Conservation (phyloP, 2,888 invertebrate genomes). For the Sympetrum striolatum region DNA sequence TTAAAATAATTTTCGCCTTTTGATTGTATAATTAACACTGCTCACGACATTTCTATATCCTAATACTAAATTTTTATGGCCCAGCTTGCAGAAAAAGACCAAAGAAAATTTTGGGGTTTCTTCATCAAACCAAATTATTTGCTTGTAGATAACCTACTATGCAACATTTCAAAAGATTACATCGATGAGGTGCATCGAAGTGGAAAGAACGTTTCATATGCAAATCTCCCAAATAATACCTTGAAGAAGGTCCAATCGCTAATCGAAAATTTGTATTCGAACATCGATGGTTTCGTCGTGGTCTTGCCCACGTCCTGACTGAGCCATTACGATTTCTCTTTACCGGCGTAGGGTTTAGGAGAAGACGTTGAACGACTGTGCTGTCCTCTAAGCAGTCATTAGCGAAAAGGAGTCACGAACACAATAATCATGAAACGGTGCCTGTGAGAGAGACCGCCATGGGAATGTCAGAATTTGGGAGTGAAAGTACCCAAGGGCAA, state of each 20-base stretch:
- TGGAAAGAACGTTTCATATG: no score
- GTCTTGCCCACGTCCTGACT: not conserved
- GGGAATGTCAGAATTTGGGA: not conserved
- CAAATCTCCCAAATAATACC: no score
- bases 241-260: not conserved
- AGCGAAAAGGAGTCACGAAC: conserved; percentile 9
- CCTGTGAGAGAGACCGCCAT: not conserved
- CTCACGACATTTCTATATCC: no score
- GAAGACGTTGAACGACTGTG: not conserved
- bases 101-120: no score
- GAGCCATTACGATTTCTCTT: not conserved
- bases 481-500: not conserved
- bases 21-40: no score
- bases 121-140: no score
- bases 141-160: no score
- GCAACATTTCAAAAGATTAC: no score
- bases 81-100: no score
- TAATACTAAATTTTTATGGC: no score
- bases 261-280: not conserved
- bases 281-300: not conserved
- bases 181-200: no score
- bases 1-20: no score
- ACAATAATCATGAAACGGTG: not conserved
- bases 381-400: not conserved
- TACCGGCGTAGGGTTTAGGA: not conserved